Evolutionary conservation across 2,113 vertebrate genomes (phyloP), one percentile per base, ranked within the genome.

Genomic region (Pluvianellus socialis): DNA sequence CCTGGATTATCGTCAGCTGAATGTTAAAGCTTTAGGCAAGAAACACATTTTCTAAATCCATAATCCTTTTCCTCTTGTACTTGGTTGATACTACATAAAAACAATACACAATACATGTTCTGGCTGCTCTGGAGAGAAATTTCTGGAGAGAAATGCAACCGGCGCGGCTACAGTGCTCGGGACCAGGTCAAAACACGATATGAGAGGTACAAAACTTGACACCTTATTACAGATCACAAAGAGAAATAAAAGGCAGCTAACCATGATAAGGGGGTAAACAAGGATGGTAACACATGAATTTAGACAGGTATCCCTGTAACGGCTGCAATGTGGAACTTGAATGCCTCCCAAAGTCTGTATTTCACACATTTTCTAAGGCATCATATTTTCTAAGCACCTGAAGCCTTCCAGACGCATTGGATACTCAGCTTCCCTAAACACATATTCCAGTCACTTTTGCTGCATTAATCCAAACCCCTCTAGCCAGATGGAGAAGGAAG

Each of bases 321-420:
- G 21, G 27, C 28, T 24, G 22, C 30, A 42, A 70, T 20, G 6
- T 12, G 70, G 38, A 72, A 75, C 15, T 38, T 79, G 24, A 70
- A 86, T 63, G 22, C 27, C 45, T 80, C 83, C 49, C 0, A 0
- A 88, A 74, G 14, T 63, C 40, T 32, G 0, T 45, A 50, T 45
- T 84, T 94, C 44, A 8, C 8, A 14, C 14, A 21, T 80, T 86
- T 76, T 75, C 20, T 26, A 62, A 67, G n/a, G 28, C 22, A 50
- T 45, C 5, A 1, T 26, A n/a, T 95, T 92, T 94, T 94, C 63
- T 87, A 81, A 84, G n/a, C 52, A 84, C 14, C 33, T 71, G 49
- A 35, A 87, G 18, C 44, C 82, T 74, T 65, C 77, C 38, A 47
- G 55, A 81, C 10, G 68, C 16, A 19, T 4, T 38, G 58, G 45